phyloP scores from a whole-genome alignment of 2,888 invertebrate species.

The Trachelus tabidus region DNA sequence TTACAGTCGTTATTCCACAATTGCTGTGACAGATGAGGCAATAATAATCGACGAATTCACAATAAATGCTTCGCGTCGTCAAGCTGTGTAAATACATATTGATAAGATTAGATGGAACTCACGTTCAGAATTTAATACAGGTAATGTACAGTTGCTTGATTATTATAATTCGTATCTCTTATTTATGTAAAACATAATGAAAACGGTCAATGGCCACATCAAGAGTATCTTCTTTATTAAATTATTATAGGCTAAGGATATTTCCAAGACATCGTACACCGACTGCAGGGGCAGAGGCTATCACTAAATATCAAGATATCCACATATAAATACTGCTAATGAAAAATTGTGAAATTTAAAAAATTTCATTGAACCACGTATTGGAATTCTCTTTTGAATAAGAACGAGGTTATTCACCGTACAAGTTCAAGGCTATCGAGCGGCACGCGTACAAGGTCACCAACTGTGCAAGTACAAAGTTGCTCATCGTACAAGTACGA shows the following conservation, averaged over 20 bases:
- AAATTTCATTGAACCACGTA: not conserved
- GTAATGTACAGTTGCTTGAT: not conserved
- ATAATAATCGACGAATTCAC: not conserved
- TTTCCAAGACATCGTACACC: not conserved
- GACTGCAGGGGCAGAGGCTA: not conserved
- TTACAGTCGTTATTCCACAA: not conserved
- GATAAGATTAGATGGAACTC: not conserved
- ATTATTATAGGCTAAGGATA: not conserved
- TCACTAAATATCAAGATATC: not conserved
- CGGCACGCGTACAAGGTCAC: conserved; percentile 8
- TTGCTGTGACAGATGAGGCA: not conserved
- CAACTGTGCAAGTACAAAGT: not conserved
- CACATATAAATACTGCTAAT: not conserved
- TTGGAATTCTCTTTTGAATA: not conserved
- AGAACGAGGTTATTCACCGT: conserved; percentile 31
- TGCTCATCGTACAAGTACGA: not conserved
- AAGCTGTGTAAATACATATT: not conserved
- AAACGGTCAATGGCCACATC: not conserved
- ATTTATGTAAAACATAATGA: not conserved
- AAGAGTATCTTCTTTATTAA: not conserved
- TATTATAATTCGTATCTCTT: not conserved
- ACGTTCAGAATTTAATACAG: not conserved
- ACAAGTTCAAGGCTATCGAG: conserved; percentile 50
- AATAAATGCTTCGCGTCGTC: not conserved
- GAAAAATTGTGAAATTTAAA: not conserved